These are phyloP conservation scores for Himalopsyche kuldschensis DNA, from an alignment of 2,888 invertebrate species.

Conservation along the genomic window DNA sequence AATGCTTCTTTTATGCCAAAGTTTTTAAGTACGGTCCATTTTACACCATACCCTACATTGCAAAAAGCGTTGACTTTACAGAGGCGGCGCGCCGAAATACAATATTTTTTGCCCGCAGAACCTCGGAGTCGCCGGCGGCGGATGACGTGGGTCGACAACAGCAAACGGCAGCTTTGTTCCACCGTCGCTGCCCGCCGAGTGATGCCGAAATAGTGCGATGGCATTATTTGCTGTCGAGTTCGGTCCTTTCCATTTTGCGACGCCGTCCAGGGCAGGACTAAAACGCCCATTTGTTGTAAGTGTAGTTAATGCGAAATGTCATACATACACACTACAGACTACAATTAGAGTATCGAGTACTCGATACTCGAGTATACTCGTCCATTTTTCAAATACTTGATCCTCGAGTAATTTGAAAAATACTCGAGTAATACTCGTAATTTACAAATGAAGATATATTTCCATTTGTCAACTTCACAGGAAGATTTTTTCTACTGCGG, in stretches of 20 bases:
- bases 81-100: neutral
- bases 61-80: neutral
- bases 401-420: too few relatives aligned
- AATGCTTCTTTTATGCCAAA: neutral
- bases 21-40: neutral
- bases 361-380: too few relatives aligned
- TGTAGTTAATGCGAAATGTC: neutral
- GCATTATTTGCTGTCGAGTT: neutral
- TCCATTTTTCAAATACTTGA: too few relatives aligned
- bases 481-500: too few relatives aligned
- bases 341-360: too few relatives aligned
- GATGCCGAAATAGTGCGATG: conserved; percentile 13
- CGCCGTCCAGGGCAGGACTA: neutral
- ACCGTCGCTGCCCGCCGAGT: neutral
- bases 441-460: too few relatives aligned
- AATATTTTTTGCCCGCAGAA: neutral
- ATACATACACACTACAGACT: neutral
- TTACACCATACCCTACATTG: neutral
- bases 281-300: neutral
- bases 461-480: too few relatives aligned
- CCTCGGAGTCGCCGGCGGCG: neutral
- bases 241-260: neutral
- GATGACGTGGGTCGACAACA: conserved; percentile 15
- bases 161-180: conserved; percentile 25
- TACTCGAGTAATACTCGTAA: too few relatives aligned